Base-by-base conservation (phyloP, 2,113 vertebrate species). In the Xenopus borealis region DNA sequence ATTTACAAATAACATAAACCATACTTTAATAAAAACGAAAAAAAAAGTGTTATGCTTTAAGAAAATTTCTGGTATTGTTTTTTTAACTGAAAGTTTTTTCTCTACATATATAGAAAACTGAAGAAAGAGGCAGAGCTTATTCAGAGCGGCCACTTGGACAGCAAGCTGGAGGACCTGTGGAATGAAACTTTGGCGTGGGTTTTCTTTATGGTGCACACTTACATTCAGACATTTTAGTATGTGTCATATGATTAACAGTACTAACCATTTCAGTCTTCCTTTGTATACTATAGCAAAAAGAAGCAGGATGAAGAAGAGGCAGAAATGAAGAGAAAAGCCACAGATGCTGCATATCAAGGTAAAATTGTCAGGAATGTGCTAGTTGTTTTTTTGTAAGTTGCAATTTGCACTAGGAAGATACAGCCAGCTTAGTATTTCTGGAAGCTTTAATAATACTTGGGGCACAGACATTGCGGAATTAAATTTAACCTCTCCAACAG, bases 61-160 rank as follows among this genome's bases (percentile, higher is more conserved):
- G 23, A 27, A 1, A 27, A 27, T 27, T 27, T 27, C 23, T 27
- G 23, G 23, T 27, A 27, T 40, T 40, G 33, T 40, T 40, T 40
- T 40, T 7, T 80, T 65, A 83, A 18, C 86, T 40, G 3, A 40
- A 27, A 27, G 33, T 40, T 40, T 40, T 86, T 5, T 55, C 17
- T 55, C 16, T 55, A 0, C 16, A 55, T 72, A 82, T 84, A 66
- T 82, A 99, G 98, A 84, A 95, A 96, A 27, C 89, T 98, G 69
- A 99, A 98, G 89, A 98, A 94, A 82, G 97, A 99, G 85, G 93
- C 95, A 72, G 96, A 99, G 83, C 84, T 98, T 82, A 97, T 99
- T 77, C 96, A 98, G 83, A 91, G 90, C 0, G 97, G 97, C 52
- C 97, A 99, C 75, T 94, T 98, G 94, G 98, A 99, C 85, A 88